Conservation (phyloP, 1,140 invertebrate genomes). For the Neuroterus valhalla region DNA sequence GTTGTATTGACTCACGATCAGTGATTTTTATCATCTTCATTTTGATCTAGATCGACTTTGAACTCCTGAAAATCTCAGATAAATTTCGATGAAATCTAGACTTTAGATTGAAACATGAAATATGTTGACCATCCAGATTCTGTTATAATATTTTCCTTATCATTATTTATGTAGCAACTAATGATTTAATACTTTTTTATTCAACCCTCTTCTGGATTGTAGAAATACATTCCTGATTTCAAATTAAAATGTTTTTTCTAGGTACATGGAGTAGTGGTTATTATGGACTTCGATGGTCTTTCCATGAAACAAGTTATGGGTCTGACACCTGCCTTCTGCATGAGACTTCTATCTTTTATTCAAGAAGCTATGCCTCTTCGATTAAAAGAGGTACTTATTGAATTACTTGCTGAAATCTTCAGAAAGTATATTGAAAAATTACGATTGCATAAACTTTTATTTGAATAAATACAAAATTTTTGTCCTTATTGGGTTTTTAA, state of each 20-base stretch:
- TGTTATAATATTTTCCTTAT: too few species aligned
- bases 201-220: too few species aligned
- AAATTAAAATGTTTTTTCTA: conserved; percentile 45
- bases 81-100: too few species aligned
- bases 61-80: too few species aligned
- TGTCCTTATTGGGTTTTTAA: too few species aligned
- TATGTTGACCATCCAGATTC: too few species aligned
- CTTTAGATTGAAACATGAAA: too few species aligned
- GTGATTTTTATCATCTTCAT: neutral
- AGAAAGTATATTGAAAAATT: conserved; percentile 1
- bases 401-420: neutral
- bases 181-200: too few species aligned
- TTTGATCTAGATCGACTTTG: conserved; percentile 3
- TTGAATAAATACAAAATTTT: neutral
- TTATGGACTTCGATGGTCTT: conserved; percentile 88
- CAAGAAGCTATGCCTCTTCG: conserved; percentile 92
- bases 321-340: conserved; percentile 83
- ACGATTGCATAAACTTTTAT: neutral
- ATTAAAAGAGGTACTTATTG: conserved; percentile 81
- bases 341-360: conserved; percentile 85
- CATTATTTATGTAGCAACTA: too few species aligned
- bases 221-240: neutral
- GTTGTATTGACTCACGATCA: neutral
- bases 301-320: conserved; percentile 83
- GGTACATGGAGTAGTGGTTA: conserved; percentile 83